Conservation (phyloP, 2,113 vertebrate species). For the Chionomys nivalis region DNA sequence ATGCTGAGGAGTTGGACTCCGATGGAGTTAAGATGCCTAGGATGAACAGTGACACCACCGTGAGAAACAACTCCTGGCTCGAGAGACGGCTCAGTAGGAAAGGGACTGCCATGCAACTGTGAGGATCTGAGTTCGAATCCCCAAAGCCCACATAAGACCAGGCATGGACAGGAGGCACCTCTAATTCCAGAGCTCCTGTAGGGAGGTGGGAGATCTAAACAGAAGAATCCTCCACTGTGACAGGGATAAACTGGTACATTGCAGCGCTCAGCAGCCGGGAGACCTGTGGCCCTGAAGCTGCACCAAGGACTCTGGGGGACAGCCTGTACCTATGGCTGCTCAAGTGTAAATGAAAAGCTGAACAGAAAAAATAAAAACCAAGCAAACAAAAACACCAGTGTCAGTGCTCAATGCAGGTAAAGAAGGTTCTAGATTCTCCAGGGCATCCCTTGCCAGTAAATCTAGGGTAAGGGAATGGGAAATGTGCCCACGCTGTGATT, state of each 20-base stretch:
- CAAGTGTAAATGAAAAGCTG: not conserved
- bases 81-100: not conserved
- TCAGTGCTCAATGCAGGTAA: not conserved
- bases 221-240: not conserved
- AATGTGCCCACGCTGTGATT: too few species aligned
- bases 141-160: not conserved
- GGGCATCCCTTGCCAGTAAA: not conserved
- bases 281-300: not conserved
- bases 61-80: not conserved
- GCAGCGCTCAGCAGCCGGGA: not conserved
- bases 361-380: not conserved
- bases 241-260: not conserved
- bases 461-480: not conserved
- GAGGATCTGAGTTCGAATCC: not conserved
- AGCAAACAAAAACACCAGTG: not conserved
- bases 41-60: accelerated
- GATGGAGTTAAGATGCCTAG: accelerated
- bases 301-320: not conserved
- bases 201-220: not conserved
- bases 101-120: not conserved
- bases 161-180: not conserved
- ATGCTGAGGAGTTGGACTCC: accelerated
- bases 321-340: accelerated
- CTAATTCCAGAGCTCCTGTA: not conserved
- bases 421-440: not conserved